These are phyloP conservation scores for Labia minor DNA, from an alignment of 2,888 invertebrate genomes.

Conservation along the genomic window DNA sequence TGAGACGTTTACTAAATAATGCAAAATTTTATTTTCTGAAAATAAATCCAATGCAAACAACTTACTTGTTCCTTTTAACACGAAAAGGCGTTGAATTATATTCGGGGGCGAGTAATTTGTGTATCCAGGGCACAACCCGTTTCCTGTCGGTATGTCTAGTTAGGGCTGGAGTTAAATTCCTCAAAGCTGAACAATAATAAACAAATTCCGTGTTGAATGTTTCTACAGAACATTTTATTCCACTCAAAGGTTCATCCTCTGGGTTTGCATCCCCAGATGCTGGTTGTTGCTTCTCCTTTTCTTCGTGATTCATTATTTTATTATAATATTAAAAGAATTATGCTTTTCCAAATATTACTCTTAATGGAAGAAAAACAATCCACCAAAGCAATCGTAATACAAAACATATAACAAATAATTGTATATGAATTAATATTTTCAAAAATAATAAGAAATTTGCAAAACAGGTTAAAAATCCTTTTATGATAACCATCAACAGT, in stretches of 20 bases:
- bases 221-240: constrained; percentile 28
- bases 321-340: too few species aligned
- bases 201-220: constrained; percentile 40
- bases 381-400: not conserved
- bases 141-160: constrained; percentile 34
- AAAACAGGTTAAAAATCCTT: not conserved
- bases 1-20: too few species aligned
- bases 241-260: constrained; percentile 22
- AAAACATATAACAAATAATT: not conserved
- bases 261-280: not conserved
- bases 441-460: not conserved
- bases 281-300: constrained; percentile 18
- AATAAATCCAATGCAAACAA: too few species aligned
- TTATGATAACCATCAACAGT: not conserved
- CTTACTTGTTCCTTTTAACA: constrained; percentile 40
- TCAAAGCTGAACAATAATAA: constrained; percentile 40
- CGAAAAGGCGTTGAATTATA: constrained; percentile 39
- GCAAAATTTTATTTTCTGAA: too few species aligned
- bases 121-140: constrained; percentile 38
- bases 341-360: too few species aligned
- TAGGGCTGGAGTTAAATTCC: constrained; percentile 36
- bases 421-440: not conserved
- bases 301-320: too few species aligned
- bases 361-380: not conserved
- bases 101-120: constrained; percentile 41